Evolutionary conservation across 2,113 vertebrate genomes (phyloP), one percentile per base, ranked within the genome.

Genomic region (Pedetes capensis): DNA sequence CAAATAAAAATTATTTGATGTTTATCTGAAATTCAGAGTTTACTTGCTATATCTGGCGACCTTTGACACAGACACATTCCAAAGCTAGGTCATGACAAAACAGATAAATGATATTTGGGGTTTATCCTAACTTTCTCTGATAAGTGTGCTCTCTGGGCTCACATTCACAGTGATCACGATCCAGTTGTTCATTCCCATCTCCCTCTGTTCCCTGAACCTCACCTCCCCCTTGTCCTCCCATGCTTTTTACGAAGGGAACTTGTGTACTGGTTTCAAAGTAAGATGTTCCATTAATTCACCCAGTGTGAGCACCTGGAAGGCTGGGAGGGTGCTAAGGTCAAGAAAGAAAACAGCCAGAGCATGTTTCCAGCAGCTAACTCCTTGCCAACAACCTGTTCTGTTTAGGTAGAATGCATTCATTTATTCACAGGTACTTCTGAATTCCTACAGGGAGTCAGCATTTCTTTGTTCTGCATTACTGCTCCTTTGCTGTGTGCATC

Each of bases 11-110:
- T 47, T 42, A 71, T 66, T 75, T 51, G 3, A 49, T 76, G 11
- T 51, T 80, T 84, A 29, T 44, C 44, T 91, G 23, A 95, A 93
- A 71, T 91, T 80, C n/a, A 94, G 51, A 66, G 61, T n/a, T 55
- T 55, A 49, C 37, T 63, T 34, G 37, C 42, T 64, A 0, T 17
- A 17, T 32, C 68, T 44, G 53, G 34, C 23, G 55, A 53, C 49
- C n/a, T 79, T 79, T 49, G 10, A 53, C 44, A 63, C 17, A 81
- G 55, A 42, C 32, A 66, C 14, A 14, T 74, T 49, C 13, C 89
- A 83, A 68, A 89, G 12, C 20, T 12, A 49, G 29, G 3, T 51
- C 11, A 14, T 37, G 55, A 64, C 3, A 72, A 80, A 91, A 42
- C n/a, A 53, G 17, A 18, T 17, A 25, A 59, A 47, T 37, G 44